Evolutionary conservation across 92 coral and sea anemone genomes (phyloP).

Genomic region (Virgularia gustaviana): DNA sequence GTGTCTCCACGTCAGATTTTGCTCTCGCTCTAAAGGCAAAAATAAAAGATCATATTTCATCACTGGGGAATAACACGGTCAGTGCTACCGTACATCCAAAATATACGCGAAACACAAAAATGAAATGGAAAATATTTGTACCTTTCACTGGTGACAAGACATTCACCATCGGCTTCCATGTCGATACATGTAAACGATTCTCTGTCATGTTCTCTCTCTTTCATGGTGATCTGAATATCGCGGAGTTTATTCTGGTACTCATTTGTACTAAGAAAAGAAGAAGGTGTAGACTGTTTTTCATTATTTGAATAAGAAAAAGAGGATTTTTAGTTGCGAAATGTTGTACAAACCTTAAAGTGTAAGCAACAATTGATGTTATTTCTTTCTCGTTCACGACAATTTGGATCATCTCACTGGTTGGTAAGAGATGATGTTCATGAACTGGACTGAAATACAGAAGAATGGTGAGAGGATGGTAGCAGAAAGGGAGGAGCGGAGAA

Average conservation of each 20-base stretch:
- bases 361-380: conserved; percentile 88
- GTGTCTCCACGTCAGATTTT: conserved; percentile 19
- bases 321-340: too few species aligned
- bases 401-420: conserved; percentile 83
- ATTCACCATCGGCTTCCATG: background rate
- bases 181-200: conserved; percentile 27
- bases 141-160: background rate
- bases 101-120: too few species aligned
- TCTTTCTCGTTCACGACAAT: conserved; percentile 93
- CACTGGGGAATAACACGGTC: conserved; percentile 1
- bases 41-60: background rate
- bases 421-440: conserved; percentile 95
- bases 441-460: conserved; percentile 65
- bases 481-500: background rate
- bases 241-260: conserved; percentile 1
- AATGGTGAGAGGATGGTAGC: background rate
- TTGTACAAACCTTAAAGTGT: conserved; percentile 75
- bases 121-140: background rate
- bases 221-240: conserved; percentile 8
- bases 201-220: background rate
- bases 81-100: too few species aligned
- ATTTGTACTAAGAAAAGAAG: background rate
- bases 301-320: too few species aligned
- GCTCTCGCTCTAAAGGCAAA: too few species aligned
- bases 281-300: background rate